phyloP scores from a whole-genome alignment of 2,888 invertebrate species.

The Galerucella pusilla region DNA sequence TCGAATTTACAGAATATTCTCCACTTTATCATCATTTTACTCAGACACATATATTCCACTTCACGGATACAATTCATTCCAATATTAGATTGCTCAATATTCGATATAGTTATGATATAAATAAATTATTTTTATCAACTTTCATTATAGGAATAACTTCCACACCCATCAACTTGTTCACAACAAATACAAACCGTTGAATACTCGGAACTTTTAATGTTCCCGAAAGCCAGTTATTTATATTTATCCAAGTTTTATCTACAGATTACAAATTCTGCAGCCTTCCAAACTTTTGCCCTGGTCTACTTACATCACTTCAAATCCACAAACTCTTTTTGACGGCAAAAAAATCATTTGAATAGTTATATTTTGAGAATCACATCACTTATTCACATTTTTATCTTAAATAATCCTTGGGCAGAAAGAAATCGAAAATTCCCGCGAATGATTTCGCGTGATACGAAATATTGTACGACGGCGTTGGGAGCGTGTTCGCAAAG shows the following conservation, averaged over 20 bases:
- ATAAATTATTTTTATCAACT: too few species aligned
- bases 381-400: constrained; percentile 12
- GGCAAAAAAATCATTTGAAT: constrained; percentile 15
- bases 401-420: not conserved
- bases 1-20: too few species aligned
- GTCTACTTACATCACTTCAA: constrained; percentile 31
- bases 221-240: not conserved
- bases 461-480: constrained; percentile 31
- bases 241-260: not conserved
- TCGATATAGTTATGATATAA: too few species aligned
- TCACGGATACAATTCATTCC: too few species aligned
- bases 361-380: not conserved
- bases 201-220: not conserved
- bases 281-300: constrained; percentile 11
- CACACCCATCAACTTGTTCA: too few species aligned
- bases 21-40: too few species aligned
- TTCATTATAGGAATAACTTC: too few species aligned
- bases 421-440: constrained; percentile 19
- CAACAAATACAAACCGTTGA: not conserved
- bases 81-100: too few species aligned
- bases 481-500: constrained; percentile 24
- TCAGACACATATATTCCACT: too few species aligned
- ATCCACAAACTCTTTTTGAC: constrained; percentile 18
- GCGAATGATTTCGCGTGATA: constrained; percentile 35
- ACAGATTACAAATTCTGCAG: not conserved